phyloP scores from a whole-genome alignment of 2,797 vertebrate species.

The Danio choprae region DNA sequence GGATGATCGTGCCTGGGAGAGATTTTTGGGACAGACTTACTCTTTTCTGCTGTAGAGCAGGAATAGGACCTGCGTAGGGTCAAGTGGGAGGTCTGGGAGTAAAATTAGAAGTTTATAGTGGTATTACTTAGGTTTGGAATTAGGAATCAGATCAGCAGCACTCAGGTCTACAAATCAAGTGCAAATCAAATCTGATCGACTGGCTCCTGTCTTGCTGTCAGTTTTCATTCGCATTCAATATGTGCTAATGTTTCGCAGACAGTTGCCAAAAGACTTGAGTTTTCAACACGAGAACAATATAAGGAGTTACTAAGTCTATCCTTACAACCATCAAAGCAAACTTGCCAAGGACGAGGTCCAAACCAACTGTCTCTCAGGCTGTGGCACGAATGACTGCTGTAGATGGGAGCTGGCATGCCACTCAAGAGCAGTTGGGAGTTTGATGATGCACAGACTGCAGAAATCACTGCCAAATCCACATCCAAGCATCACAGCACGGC shows the following conservation, averaged over 20 bases:
- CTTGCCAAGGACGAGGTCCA: constrained; percentile 57
- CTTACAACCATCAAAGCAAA: constrained; percentile 34
- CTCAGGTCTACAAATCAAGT: constrained; percentile 33
- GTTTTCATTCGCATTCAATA: constrained; percentile 22
- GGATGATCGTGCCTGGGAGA: constrained; percentile 59
- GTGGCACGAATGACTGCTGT: constrained; percentile 66
- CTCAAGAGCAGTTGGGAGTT: constrained; percentile 79
- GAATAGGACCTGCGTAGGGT: constrained; percentile 67
- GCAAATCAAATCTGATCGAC: constrained; percentile 44
- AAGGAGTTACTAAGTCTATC: constrained; percentile 48
- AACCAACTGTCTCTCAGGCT: constrained; percentile 66
- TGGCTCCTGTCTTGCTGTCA: constrained; percentile 27
- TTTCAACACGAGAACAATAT: constrained; percentile 40
- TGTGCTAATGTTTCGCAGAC: constrained; percentile 35
- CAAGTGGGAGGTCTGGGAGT: constrained; percentile 70
- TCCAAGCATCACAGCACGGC: constrained; percentile 78
- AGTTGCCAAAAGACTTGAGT: constrained; percentile 37
- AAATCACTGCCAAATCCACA: constrained; percentile 73
- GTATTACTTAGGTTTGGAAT: constrained; percentile 57
- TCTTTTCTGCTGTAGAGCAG: constrained; percentile 66
- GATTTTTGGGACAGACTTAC: constrained; percentile 62
- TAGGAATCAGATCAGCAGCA: constrained; percentile 46
- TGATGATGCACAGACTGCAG: constrained; percentile 62
- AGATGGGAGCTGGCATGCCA: constrained; percentile 72
- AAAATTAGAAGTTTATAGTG: constrained; percentile 65